Evolutionary conservation across 2,888 invertebrate genomes (phyloP), one percentile per base, ranked within the genome.

Genomic region (Lasioglossum leucozonium): DNA sequence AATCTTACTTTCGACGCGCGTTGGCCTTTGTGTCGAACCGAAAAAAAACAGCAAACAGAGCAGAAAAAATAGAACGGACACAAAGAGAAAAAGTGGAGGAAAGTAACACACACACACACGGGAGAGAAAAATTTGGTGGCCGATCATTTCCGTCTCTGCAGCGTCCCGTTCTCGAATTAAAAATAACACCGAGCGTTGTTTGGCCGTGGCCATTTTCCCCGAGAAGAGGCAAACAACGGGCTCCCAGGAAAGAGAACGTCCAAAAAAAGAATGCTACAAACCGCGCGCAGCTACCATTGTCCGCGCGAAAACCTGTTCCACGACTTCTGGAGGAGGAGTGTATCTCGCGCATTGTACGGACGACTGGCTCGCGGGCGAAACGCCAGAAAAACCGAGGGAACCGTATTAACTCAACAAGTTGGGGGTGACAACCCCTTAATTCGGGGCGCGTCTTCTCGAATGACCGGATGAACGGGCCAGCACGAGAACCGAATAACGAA

Each of bases 381-480:
- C 22, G 58, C 58, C 58, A 26, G 58, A 26, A 58, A 26, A 40
- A 44, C 26, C 26, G 58, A n/a, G 26, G 6, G 13, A 18, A 58
- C 74, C 62, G 77, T 77, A 78, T 77, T 69, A 42, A 44, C 47
- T 77, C 69, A 81, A 84, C 77, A 77, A 78, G 73, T 77, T 58
- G 77, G 30, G n/a, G 34, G 44, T 77, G 72, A 51, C 42, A 62
- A 69, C 47, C 51, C 44, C 51, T 44, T 51, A 55, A 47, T 42
- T 76, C 75, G 26, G n/a, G n/a, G n/a, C n/a, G 40, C 55, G n/a
- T 72, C 30, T 72, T 16, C 55, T 11, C 18, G 18, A 44, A 72
- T 37, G 22, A 44, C 2, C 10, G 44, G 65, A 4, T 0, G 37
- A 34, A n/a, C 18, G 22, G 73, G 11, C 40, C 40, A 42, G 34